phyloP scores from a whole-genome alignment of 2,113 vertebrate species.

The Hystrix brachyura region DNA sequence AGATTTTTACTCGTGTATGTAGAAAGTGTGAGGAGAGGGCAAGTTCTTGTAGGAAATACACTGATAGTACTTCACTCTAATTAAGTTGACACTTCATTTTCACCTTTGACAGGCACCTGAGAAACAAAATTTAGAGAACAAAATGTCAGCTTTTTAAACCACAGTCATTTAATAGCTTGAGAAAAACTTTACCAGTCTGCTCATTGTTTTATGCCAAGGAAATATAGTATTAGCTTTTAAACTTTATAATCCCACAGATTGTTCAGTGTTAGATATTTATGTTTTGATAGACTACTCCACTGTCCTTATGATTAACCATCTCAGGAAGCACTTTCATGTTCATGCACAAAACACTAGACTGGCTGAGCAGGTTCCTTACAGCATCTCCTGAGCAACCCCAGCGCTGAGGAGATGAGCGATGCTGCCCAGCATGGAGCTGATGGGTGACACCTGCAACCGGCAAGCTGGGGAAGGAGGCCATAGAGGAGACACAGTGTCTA shows the following conservation, averaged over 20 bases:
- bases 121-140: not conserved
- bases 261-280: not conserved
- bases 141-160: not conserved
- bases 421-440: not conserved
- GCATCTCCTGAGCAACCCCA: not conserved
- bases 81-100: not conserved
- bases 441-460: not conserved
- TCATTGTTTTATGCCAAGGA: constrained; percentile 48
- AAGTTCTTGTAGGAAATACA: not conserved
- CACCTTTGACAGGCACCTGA: not conserved
- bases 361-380: not conserved
- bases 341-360: not conserved
- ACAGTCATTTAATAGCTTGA: not conserved
- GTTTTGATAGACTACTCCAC: not conserved
- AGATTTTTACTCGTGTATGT: not conserved
- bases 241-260: not conserved
- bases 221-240: constrained; percentile 46
- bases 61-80: not conserved
- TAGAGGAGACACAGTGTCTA: not conserved
- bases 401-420: not conserved
- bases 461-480: not conserved
- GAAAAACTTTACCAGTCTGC: not conserved
- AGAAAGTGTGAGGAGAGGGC: not conserved
- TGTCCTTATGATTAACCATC: not conserved
- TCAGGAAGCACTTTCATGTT: not conserved